Percentiles rank a stretch among this genome's conserved stretches.
Conservation (phyloP, 2,888 invertebrate genomes). For the Spisula subtruncata region DNA sequence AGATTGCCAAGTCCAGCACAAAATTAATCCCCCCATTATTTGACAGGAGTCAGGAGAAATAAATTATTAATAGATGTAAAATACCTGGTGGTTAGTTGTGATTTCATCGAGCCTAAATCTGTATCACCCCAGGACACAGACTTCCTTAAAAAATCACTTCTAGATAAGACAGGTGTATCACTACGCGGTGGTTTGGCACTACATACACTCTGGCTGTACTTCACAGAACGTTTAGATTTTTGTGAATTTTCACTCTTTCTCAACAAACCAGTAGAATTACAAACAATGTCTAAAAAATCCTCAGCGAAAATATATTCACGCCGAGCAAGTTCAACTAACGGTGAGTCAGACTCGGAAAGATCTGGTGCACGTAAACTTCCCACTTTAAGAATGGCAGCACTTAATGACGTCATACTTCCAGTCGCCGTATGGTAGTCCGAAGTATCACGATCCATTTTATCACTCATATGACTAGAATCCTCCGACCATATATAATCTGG, state of each 20-base stretch:
- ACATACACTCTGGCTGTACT: constrained; percentile 59
- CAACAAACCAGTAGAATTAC: constrained; percentile 85
- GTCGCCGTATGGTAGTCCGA: constrained; percentile 83
- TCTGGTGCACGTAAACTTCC: constrained; percentile 84
- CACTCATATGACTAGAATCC: constrained; percentile 70
- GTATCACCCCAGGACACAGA: constrained; percentile 87
- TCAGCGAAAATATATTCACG: constrained; percentile 86
- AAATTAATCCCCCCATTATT: too few species aligned
- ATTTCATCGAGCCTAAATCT: constrained; percentile 82
- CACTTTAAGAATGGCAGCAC: constrained; percentile 81
- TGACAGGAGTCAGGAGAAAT: too few species aligned
- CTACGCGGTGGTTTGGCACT: constrained; percentile 72
- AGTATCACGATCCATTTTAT: constrained; percentile 75
- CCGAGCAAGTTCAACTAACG: constrained; percentile 83
- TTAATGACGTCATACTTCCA: constrained; percentile 82
- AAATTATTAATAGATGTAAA: too few species aligned
- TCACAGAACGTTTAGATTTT: constrained; percentile 60
- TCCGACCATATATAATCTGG: constrained; percentile 82
- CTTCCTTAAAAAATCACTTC: constrained; percentile 84
- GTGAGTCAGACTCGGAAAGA: constrained; percentile 82
- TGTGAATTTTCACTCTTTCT: constrained; percentile 78
- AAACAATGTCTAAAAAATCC: constrained; percentile 86
- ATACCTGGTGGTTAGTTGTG: constrained; percentile 81
- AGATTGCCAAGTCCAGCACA: background rate
- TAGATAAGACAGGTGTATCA: constrained; percentile 82